phyloP scores from a whole-genome alignment of 2,888 invertebrate species.

The Dryocosmus kuriphilus region DNA sequence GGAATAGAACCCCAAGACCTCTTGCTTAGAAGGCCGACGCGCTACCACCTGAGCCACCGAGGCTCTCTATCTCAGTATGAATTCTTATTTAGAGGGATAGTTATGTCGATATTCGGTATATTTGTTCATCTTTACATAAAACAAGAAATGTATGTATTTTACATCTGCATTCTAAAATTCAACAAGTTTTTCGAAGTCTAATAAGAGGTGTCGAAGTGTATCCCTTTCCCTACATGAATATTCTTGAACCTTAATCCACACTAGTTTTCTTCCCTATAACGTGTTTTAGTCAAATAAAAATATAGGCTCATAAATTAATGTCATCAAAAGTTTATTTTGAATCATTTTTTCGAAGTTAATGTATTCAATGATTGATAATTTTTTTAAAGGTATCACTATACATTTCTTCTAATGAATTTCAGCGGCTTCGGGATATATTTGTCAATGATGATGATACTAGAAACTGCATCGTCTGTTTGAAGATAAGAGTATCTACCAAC shows the following conservation, averaged over 20 bases:
- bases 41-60: too few species aligned
- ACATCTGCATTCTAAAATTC: too few species aligned
- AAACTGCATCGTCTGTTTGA: slow-evolving; percentile 68
- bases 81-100: too few species aligned
- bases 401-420: slow-evolving; percentile 65
- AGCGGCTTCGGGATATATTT: slow-evolving; percentile 71
- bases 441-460: slow-evolving; percentile 71
- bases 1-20: too few species aligned
- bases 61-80: too few species aligned
- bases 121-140: too few species aligned
- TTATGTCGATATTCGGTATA: too few species aligned
- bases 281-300: background rate
- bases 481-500: slow-evolving; percentile 59
- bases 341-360: background rate
- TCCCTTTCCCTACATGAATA: background rate
- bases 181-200: background rate
- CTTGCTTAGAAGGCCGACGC: too few species aligned
- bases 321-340: background rate
- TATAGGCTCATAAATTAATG: background rate
- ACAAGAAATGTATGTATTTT: too few species aligned
- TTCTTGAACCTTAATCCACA: background rate
- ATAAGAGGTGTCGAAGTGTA: background rate
- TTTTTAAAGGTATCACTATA: background rate
- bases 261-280: background rate
- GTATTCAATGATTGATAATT: background rate